Base-by-base conservation (phyloP, 2,888 invertebrate genomes). In the Melanotus villosus region DNA sequence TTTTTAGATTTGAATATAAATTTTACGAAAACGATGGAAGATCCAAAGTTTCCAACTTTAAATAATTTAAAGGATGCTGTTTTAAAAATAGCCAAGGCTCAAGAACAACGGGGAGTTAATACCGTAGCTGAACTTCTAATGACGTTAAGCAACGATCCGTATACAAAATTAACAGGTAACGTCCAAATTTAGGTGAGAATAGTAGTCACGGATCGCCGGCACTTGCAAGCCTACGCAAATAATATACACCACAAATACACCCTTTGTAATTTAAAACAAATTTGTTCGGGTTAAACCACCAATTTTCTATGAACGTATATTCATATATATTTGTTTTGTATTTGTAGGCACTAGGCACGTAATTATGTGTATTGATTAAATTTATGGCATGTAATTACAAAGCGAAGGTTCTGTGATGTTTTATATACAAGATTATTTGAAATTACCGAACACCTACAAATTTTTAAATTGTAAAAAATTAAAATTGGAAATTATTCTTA, bases 111-210 rank as follows among this genome's bases (percentile, higher is more conserved):
- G 26, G 47, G 14, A 12, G 12, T 50, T 14, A 50, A 50, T 26
- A 26, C 47, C 26, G 26, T 26, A 50, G 18, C 7, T 10, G 47
- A 50, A 26, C 26, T 50, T 23, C 0, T 26, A 5, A 50, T 26
- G 47, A 2, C 23, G 5, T 50, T 50, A 50, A 26, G 26, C 26
- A 50, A 6, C 47, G 47, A 50, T 23, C 47, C 47, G 12, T 50
- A 50, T 21, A 50, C 23, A 21, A 50, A 23, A 50, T 50, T 50
- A 50, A 50, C 47, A 23, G 47, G 47, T 50, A 50, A 23, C 23
- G 12, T 26, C 47, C 47, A 50, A 50, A 26, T 50, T 7, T 50
- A 50, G 47, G 26, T n/a, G 14, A n/a, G 26, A 50, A 23, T n/a
- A n/a, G n/a, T 12, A 14, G 9, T 50, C 14, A 50, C 16, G 47